Base-by-base conservation (phyloP, 1,140 invertebrate genomes). In the Diprion similis region DNA sequence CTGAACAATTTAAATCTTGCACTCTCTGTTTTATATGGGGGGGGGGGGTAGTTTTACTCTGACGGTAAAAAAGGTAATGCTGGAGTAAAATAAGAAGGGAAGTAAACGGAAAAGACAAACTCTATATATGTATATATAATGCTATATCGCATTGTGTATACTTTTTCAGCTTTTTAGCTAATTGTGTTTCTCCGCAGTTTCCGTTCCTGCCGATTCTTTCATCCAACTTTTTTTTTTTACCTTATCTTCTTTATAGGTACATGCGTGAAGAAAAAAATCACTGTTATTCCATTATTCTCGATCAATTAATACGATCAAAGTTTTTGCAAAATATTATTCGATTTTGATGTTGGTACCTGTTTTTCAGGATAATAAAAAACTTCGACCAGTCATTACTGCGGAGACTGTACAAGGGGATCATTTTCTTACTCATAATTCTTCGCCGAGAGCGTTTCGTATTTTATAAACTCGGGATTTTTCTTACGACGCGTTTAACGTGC, bases 1-100 rank as follows among this genome's bases (percentile, higher is more conserved):
- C 51, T 59, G 73, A 73, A 76, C 69, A 75, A 78, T 78, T 75
- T 78, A 75, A 78, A 78, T 78, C 77, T 78, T 77, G 73, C 66
- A 71, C 46, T 64, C 64, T 15, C 71, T 78, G 72, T 75, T 78
- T 78, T 75, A 78, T 74, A 73, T 37, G 76, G 71, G n/a, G n/a
- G n/a, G n/a, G n/a, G n/a, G n/a, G n/a, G 72, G 75, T 71, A 77
- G 75, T 78, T 78, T 66, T 74, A 59, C 51, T 59, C 9, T 59
- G 51, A 59, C 51, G 51, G 51, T 15, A 15, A 59, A 59, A 59
- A 59, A 59, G 11, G 11, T 17, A 15, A 13, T 17, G 51, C 24
- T 37, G 6, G 6, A 37, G 24, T 37, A 37, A 6, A 37, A 37
- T 37, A 37, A 59, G 51, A 17, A 17, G 51, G 8, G 51, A 9